phyloP scores from a whole-genome alignment of 2,797 vertebrate species.

The Columba guinea region DNA sequence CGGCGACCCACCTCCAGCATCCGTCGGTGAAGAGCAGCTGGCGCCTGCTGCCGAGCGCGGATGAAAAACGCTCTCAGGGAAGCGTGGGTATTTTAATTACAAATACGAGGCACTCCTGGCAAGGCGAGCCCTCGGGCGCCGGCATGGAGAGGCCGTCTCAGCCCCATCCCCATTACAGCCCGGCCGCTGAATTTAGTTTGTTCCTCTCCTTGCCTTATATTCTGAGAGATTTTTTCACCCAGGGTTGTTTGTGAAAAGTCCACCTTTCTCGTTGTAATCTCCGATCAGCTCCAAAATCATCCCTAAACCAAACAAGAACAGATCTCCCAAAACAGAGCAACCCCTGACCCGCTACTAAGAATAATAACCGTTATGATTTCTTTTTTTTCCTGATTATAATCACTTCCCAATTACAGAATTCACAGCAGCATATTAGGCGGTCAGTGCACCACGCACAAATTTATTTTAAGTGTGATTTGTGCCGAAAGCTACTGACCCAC shows the following conservation, averaged over 20 bases:
- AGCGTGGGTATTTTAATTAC: neutral
- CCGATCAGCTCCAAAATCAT: neutral
- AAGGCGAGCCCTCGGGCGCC: neutral
- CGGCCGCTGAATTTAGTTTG: neutral
- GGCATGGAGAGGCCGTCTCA: neutral
- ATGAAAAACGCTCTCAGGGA: neutral
- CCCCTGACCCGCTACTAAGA: neutral
- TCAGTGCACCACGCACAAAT: accelerated
- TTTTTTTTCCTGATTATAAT: neutral
- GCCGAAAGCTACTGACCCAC: neutral
- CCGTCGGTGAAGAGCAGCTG: neutral
- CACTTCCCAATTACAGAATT: neutral
- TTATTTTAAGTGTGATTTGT: neutral
- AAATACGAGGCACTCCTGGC: neutral
- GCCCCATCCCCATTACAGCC: neutral
- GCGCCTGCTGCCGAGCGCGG: neutral
- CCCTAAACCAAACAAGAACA: neutral
- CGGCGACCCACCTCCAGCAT: neutral
- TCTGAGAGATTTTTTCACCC: neutral
- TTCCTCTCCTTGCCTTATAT: neutral
- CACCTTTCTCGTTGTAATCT: neutral
- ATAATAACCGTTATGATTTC: neutral
- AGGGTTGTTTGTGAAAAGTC: neutral
- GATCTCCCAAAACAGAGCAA: neutral
- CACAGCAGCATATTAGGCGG: neutral